A percentile compares a stretch with the other conserved stretches of the same genome.
phyloP scores from a whole-genome alignment of 2,797 vertebrate genomes.

The Falco biarmicus region DNA sequence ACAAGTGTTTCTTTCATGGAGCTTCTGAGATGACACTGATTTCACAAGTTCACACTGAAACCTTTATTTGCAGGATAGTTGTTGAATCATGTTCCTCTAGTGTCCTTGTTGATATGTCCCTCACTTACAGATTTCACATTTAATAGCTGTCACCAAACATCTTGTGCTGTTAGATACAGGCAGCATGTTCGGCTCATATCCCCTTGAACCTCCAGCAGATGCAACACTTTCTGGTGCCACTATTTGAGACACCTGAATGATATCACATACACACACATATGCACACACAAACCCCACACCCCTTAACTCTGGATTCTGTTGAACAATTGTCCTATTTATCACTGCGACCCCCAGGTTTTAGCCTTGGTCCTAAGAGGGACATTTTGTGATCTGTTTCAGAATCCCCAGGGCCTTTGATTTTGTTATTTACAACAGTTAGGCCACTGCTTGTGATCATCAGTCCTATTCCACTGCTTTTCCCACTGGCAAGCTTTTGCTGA shows the following conservation, averaged over 20 bases:
- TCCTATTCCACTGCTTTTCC: background rate
- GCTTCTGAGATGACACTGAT: background rate
- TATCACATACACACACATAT: no score
- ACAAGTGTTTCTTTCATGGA: background rate
- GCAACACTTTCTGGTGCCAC: background rate
- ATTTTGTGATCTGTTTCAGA: background rate
- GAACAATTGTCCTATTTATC: background rate
- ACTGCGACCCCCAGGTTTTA: background rate
- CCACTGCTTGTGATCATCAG: background rate
- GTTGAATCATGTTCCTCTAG: background rate
- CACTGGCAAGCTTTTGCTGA: background rate
- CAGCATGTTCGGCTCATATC: background rate
- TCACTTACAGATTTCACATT: background rate
- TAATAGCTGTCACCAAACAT: background rate
- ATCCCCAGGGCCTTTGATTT: background rate
- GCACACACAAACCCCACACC: no score
- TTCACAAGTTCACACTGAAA: background rate
- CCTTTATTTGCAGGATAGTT: background rate
- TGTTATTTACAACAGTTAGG: background rate
- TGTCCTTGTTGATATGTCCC: background rate
- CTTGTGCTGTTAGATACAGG: background rate
- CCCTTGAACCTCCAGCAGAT: background rate
- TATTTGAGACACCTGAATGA: background rate
- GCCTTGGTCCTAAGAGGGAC: background rate
- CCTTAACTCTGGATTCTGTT: background rate